Evolutionary conservation across 2,888 invertebrate species (phyloP).

Genomic region (Parnassius apollo): DNA sequence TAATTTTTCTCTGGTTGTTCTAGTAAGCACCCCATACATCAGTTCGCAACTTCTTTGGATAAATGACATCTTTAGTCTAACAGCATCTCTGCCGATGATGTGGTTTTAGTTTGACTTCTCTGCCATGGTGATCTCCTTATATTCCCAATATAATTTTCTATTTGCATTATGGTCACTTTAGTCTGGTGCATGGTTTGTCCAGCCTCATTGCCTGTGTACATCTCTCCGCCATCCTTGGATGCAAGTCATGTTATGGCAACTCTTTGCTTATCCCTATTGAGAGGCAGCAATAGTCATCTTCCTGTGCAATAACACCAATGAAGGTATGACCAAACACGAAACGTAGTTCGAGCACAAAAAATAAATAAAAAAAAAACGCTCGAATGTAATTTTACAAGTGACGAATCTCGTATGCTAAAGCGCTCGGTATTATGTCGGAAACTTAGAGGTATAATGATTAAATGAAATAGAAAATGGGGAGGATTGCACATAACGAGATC

Average conservation of each 20-base stretch:
- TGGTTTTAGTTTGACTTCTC: not conserved
- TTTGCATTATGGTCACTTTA: not conserved
- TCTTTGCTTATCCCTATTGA: constrained; percentile 1
- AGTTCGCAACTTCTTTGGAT: constrained; percentile 1
- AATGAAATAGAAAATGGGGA: constrained; percentile 42
- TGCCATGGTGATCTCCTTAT: not conserved
- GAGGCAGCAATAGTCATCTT: constrained; percentile 13
- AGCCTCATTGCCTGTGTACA: not conserved
- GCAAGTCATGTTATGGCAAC: constrained; percentile 7
- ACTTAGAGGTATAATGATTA: constrained; percentile 45
- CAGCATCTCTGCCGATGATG: constrained; percentile 3
- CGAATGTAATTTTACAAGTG: constrained; percentile 29
- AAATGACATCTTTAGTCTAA: constrained; percentile 5
- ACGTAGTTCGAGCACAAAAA: constrained; percentile 35
- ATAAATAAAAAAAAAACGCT: constrained; percentile 30
- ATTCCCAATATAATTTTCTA: not conserved
- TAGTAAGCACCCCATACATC: not conserved
- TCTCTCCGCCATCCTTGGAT: constrained; percentile 8
- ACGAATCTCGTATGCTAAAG: constrained; percentile 36
- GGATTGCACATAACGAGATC: constrained; percentile 69
- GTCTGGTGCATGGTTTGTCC: not conserved
- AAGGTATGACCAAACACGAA: constrained; percentile 48
- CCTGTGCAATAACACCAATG: constrained; percentile 60
- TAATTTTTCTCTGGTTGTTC: not conserved
- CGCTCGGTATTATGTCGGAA: constrained; percentile 17